Evolutionary conservation across 2,113 vertebrate genomes (phyloP), one percentile per base, ranked within the genome.

Genomic region (Cyanocitta stelleri): DNA sequence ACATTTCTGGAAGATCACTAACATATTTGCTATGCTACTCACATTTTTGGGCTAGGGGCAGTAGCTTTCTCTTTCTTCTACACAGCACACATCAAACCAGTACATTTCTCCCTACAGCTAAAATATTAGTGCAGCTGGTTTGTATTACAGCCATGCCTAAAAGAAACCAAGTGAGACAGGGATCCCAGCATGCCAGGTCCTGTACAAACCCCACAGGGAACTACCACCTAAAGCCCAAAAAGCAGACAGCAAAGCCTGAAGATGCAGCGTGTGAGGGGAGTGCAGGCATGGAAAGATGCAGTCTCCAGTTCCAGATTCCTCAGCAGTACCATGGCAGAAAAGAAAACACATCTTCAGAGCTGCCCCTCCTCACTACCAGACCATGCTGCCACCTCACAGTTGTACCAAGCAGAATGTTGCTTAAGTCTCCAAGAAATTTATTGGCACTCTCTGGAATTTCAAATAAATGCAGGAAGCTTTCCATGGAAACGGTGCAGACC

Each of bases 11-110:
- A 72, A 94, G 67, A 92, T 92, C 85, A 68, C 59, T 24, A 87
- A 79, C 44, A 5, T 64, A 58, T 88, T 95, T 93, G 48, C 73
- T 86, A 76, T 83, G 83, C 91, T 87, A 22, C 66, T 93, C 89
- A 90, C 85, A 72, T 11, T 90, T 63, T n/a, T 51, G 93, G 94
- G 77, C 93, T 49, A 86, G 61, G 89, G 80, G 95, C 91, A 92
- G 89, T 18, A 95, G 96, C 80, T 92, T 91, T 81, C 86, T 90
- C 61, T 95, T 90, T 90, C 85, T 75, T 95, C 81, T 63, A 63
- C 58, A 64, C 73, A 94, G 87, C 62, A 55, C 61, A 75, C 91
- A 95, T 95, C 89, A 92, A 94, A 94, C 49, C 37, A 64, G 69
- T 85, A 81, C 62, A 68, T 85, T 95, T 81, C 89, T 85, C 84